Base-by-base conservation (phyloP, 2,113 vertebrate genomes). In the Prinia subflava region DNA sequence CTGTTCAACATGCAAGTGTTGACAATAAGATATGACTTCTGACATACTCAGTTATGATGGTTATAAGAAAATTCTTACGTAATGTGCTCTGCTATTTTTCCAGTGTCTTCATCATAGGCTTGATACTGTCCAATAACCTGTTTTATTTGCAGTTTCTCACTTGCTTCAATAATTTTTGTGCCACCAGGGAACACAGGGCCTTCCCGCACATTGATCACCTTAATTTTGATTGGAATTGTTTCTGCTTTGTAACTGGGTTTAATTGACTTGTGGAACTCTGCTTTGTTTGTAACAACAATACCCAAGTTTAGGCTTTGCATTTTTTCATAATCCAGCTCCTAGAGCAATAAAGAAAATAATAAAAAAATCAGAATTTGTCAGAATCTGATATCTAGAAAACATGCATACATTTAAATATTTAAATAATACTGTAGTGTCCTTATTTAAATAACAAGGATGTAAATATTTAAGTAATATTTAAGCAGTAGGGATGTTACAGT, bases 281-380 rank as follows among this genome's bases (percentile, higher is more conserved):
- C 98, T 97, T 97, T 98, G 74, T 98, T 98, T 74, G 97, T 97
- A 81, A 98, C 97, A 59, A 97, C 56, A 47, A 98, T 13, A 17
- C 93, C 96, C 71, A 98, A 89, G 44, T 98, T 86, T 21, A 97
- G 70, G 64, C 35, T 96, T 90, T 95, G 95, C 59, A 97, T 71
- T 84, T 95, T 67, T 95, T 98, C 98, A 87, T 98, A 98, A 95
- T 98, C 97, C 47, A 98, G 76, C 65, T 97, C 97, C 98, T 98
- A 74, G 2, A 96, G 19, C 5, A 85, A 82, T 4, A 42, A 42
- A 46, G 22, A 83, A 77, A 63, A 56, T 33, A 63, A 55, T 13
- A 42, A 42, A 42, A 6, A 0, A n/a, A 5, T 84, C 27, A 47
- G 24, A 65, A 89, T 52, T 75, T 87, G 31, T 37, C 15, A 94